Conservation (phyloP, 2,888 invertebrate genomes). For the Timandra comae region DNA sequence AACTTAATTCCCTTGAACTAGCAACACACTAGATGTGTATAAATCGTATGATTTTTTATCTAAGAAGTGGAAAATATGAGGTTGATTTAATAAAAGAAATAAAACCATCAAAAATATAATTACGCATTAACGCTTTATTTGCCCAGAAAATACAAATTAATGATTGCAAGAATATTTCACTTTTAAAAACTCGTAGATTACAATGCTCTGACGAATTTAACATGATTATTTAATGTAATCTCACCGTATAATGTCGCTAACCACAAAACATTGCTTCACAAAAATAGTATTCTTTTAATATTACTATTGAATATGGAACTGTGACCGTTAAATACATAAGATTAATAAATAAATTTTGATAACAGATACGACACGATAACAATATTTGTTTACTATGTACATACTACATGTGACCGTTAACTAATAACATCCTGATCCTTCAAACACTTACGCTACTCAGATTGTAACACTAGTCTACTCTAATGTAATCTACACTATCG, state of each 20-base stretch:
- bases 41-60: no score
- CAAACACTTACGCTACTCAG: slow-evolving; percentile 5
- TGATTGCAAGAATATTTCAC: slow-evolving; percentile 67
- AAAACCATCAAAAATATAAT: slow-evolving; percentile 40
- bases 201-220: slow-evolving; percentile 29
- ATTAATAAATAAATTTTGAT: slow-evolving; percentile 25
- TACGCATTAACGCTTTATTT: slow-evolving; percentile 72
- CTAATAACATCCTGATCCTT: no score
- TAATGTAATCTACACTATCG: no score
- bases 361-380: slow-evolving; percentile 28
- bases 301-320: slow-evolving; percentile 59
- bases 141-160: slow-evolving; percentile 74
- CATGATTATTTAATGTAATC: slow-evolving; percentile 1
- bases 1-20: no score
- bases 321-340: slow-evolving; percentile 42
- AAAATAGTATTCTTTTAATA: slow-evolving; percentile 66
- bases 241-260: slow-evolving; percentile 22
- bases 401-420: no score
- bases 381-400: no score
- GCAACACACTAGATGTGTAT: no score
- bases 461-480: no score
- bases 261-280: slow-evolving; percentile 60
- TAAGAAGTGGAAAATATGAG: no score
- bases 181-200: slow-evolving; percentile 44
- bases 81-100: no score